A percentile compares a stretch with the other conserved stretches of the same genome.
Evolutionary conservation across 1,140 invertebrate genomes (phyloP).

Genomic region (Macrosteles quadrilineatus): DNA sequence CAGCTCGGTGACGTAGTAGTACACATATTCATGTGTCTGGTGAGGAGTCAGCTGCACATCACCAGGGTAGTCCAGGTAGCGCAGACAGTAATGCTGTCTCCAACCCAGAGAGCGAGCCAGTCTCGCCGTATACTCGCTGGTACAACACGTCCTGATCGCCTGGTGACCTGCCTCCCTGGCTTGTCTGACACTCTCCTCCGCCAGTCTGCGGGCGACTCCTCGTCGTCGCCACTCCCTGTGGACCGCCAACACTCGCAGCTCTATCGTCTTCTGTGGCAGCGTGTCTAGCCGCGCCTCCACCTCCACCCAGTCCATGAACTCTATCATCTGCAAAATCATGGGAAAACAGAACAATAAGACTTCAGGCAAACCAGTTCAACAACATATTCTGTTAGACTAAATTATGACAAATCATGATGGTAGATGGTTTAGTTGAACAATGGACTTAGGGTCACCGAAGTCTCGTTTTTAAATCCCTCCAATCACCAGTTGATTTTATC

Average conservation of each 20-base stretch:
- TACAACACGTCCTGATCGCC: slow-evolving; percentile 2
- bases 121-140: slow-evolving; percentile 11
- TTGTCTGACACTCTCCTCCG: background rate
- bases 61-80: background rate
- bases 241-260: slow-evolving; percentile 2
- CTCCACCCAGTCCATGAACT: slow-evolving; percentile 1
- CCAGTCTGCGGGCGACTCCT: background rate
- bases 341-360: too few relatives aligned
- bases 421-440: too few relatives aligned
- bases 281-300: background rate
- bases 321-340: background rate
- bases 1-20: slow-evolving; percentile 9
- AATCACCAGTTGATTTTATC: too few relatives aligned
- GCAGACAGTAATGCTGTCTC: background rate
- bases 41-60: background rate
- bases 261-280: slow-evolving; percentile 1
- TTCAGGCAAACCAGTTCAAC: too few relatives aligned
- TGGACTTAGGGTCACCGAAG: too few relatives aligned
- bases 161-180: background rate
- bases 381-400: too few relatives aligned
- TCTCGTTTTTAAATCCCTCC: too few relatives aligned
- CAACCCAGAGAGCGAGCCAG: background rate
- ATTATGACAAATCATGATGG: too few relatives aligned
- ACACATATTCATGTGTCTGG: background rate
- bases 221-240: background rate